phyloP scores from a whole-genome alignment of 2,113 vertebrate species.

The Microcebus jonahi region DNA sequence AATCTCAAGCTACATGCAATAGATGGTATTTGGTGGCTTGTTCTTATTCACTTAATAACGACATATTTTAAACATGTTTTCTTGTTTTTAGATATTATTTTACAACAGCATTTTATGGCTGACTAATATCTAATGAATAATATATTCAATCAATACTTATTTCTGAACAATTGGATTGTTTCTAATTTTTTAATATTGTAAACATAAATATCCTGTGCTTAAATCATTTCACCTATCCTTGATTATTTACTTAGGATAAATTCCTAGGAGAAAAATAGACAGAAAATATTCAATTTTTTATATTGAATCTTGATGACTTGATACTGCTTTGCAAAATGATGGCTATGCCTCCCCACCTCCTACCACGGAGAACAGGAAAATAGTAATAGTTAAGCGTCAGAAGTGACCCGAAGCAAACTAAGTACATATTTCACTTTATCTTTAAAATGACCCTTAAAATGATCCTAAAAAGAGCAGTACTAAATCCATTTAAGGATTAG shows the following conservation, averaged over 20 bases:
- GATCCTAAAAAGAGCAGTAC: accelerated
- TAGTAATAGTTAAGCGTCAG: accelerated
- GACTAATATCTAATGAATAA: neutral
- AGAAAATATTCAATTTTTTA: neutral
- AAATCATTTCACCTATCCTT: neutral
- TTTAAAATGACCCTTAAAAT: neutral
- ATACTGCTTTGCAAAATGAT: neutral
- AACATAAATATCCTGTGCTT: neutral
- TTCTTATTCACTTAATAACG: neutral
- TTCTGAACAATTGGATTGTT: neutral
- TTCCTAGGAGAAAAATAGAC: neutral
- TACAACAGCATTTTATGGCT: neutral
- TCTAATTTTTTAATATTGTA: neutral
- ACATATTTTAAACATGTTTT: neutral
- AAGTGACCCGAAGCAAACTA: neutral
- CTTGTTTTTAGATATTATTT: neutral
- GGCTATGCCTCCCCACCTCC: accelerated
- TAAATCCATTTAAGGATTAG: too few relatives aligned
- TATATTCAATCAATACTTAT: neutral
- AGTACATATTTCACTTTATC: neutral
- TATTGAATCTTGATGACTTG: neutral
- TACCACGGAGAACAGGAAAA: neutral
- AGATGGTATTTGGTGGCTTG: neutral
- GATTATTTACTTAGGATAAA: neutral
- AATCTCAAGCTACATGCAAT: too few relatives aligned